A percentile compares a stretch with the other conserved stretches of the same genome.
phyloP scores from a whole-genome alignment of 2,888 invertebrate genomes.

The Pedicia rivosa region DNA sequence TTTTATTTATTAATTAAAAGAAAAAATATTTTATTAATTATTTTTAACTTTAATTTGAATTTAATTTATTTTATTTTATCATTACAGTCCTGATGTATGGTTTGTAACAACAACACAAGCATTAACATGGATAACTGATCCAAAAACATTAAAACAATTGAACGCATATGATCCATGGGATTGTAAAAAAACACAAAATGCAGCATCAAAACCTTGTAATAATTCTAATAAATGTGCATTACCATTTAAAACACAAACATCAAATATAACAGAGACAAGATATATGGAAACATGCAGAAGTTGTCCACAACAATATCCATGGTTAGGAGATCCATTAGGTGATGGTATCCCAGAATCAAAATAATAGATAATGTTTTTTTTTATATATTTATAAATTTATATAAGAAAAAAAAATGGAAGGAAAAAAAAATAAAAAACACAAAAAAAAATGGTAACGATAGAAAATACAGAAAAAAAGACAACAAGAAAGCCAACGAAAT shows the following conservation, averaged over 20 bases:
- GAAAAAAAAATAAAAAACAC: too few relatives aligned
- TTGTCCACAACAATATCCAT: conserved; percentile 73
- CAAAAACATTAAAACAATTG: conserved; percentile 50
- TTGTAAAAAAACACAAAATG: conserved; percentile 53
- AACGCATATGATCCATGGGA: conserved; percentile 66
- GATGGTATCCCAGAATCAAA: conserved; percentile 53
- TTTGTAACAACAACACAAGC: conserved; percentile 77
- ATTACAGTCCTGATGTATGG: conserved; percentile 75
- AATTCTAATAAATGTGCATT: conserved; percentile 71
- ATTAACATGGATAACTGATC: conserved; percentile 83
- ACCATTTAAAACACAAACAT: conserved; percentile 56
- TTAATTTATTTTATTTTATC: too few relatives aligned
- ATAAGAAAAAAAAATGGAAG: too few relatives aligned
- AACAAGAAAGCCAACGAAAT: not conserved
- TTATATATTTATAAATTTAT: too few relatives aligned
- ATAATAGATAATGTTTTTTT: too few relatives aligned
- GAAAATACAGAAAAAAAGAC: not conserved
- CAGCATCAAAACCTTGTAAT: conserved; percentile 62
- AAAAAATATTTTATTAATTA: too few relatives aligned
- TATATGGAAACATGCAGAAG: conserved; percentile 79
- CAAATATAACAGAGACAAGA: conserved; percentile 64
- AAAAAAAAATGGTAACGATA: too few relatives aligned
- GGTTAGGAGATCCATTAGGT: conserved; percentile 77
- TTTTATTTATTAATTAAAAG: too few relatives aligned
- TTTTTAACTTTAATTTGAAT: too few relatives aligned